Evolutionary conservation across 53 echinoderm and acorn worm species (phyloP), one percentile per base, ranked within the genome.

Genomic region (Apostichopus leukothele): DNA sequence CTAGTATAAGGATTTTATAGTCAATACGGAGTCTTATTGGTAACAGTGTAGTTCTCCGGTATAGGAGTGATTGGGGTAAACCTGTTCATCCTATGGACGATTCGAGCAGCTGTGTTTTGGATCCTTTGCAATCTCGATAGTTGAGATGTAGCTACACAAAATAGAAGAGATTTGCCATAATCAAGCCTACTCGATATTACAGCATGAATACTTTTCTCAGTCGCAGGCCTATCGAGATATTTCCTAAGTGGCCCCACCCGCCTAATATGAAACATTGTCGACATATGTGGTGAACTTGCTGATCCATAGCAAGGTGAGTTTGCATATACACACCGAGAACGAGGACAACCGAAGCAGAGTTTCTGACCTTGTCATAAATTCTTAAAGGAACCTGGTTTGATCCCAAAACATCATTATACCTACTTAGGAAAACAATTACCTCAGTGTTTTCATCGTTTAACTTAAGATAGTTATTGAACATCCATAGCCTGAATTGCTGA

Each of bases 401-500:
- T 75, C 8, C 9, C 2, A n/a, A 9, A 4, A n/a, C 8, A n/a
- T 75, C 19, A n/a, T 75, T n/a, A 75, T 39, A 39, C 39, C 39
- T 39, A 19, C 75, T 75, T 75, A 14, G 26, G 75, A n/a, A 75
- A 75, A 75, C 75, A 75, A 14, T 75, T 9, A n/a, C 19, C 75
- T 75, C 19, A n/a, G 26, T 14, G 8, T 75, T 75, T 9, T 75
- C 19, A 12, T 22, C 26, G 10, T 76, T 76, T 10, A 76, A 10
- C 76, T 25, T 76, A 22, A 76, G 23, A 10, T 76, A 76, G 6
- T 76, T 76, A 26, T 25, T 76, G 76, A 13, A 26, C 76, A 76
- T 83, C 83, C 83, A 83, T 59, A 22, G 22, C 22, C 60, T 83
- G 54, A 83, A 52, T n/a, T 83, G 53, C 22, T 83, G 83, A 83